These are phyloP conservation scores for Craterocephalus amniculus DNA, from an alignment of 2,797 vertebrate species.

Conservation along the genomic window DNA sequence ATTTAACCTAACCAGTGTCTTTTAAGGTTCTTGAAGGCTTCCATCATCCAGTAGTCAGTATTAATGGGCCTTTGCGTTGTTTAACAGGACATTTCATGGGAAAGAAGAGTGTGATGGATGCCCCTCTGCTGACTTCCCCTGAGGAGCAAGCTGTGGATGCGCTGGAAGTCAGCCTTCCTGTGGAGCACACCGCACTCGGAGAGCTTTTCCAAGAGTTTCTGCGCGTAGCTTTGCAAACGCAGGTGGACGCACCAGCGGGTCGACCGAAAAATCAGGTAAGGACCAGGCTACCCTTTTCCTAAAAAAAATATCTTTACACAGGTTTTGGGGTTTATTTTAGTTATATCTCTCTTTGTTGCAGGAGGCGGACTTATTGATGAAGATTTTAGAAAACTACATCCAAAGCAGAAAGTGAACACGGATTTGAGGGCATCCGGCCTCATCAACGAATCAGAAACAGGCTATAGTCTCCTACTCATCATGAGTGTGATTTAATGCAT, in stretches of 20 bases:
- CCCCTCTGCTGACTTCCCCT: slow-evolving; percentile 64
- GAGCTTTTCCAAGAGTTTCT: slow-evolving; percentile 85
- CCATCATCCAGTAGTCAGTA: background rate
- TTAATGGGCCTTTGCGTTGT: slow-evolving; percentile 4
- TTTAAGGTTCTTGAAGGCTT: background rate
- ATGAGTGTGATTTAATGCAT: slow-evolving; percentile 65
- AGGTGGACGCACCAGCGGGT: slow-evolving; percentile 74
- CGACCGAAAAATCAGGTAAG: slow-evolving; percentile 80
- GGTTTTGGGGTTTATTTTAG: background rate
- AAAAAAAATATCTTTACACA: background rate
- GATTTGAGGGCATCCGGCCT: slow-evolving; percentile 37
- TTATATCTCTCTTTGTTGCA: slow-evolving; percentile 59
- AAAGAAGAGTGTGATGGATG: slow-evolving; percentile 88
- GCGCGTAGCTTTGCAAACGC: slow-evolving; percentile 80
- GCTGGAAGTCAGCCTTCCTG: slow-evolving; percentile 57
- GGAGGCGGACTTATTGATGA: slow-evolving; percentile 80
- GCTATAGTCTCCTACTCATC: slow-evolving; percentile 54
- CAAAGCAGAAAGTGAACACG: slow-evolving; percentile 73
- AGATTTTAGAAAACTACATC: slow-evolving; percentile 82
- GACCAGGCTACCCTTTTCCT: fast-evolving
- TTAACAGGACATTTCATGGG: slow-evolving; percentile 93
- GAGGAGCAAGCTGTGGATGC: slow-evolving; percentile 62
- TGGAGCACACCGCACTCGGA: slow-evolving; percentile 66
- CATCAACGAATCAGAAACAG: slow-evolving; percentile 32
- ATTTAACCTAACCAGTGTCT: background rate